Percentiles rank a stretch among this genome's conserved stretches.
phyloP scores from a whole-genome alignment of 1,140 invertebrate genomes.

The Trachymyrmex cornetzi region DNA sequence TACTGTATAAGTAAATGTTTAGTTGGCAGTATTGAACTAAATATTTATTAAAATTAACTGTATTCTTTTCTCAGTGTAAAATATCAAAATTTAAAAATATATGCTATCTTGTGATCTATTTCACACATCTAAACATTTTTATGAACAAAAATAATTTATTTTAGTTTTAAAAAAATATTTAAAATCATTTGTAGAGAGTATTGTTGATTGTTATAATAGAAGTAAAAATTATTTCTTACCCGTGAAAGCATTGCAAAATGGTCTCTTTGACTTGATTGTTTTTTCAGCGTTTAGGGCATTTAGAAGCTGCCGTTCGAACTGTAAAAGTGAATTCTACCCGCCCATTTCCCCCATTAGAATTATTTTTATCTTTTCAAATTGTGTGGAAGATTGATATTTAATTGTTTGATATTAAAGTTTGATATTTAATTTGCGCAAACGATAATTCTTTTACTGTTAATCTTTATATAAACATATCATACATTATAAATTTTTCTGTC shows the following conservation, averaged over 20 bases:
- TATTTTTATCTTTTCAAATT: conserved; percentile 7
- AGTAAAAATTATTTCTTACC: conserved; percentile 66
- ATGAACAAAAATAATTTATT: not conserved
- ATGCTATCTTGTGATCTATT: not conserved
- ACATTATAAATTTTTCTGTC: not conserved
- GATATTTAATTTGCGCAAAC: not conserved
- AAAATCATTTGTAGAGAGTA: not conserved
- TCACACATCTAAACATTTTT: not conserved
- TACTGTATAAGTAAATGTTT: no score
- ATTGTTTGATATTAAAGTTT: not conserved
- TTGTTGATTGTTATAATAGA: not conserved
- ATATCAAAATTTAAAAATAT: not conserved
- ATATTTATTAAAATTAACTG: no score
- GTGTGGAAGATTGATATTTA: not conserved
- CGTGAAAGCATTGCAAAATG: conserved; percentile 82
- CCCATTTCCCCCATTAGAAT: not conserved
- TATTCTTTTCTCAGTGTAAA: no score
- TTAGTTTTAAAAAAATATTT: conserved; percentile 1
- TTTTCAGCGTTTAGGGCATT: conserved; percentile 60
- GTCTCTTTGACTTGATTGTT: conserved; percentile 75
- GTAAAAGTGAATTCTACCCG: conserved; percentile 39
- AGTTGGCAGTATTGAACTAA: no score
- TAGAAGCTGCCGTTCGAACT: conserved; percentile 73
- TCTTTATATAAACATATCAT: not conserved
- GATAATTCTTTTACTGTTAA: not conserved